Evolutionary conservation across 2,888 invertebrate species (phyloP), one percentile per base, ranked within the genome.

Genomic region (Prionchulus punctatus): DNA sequence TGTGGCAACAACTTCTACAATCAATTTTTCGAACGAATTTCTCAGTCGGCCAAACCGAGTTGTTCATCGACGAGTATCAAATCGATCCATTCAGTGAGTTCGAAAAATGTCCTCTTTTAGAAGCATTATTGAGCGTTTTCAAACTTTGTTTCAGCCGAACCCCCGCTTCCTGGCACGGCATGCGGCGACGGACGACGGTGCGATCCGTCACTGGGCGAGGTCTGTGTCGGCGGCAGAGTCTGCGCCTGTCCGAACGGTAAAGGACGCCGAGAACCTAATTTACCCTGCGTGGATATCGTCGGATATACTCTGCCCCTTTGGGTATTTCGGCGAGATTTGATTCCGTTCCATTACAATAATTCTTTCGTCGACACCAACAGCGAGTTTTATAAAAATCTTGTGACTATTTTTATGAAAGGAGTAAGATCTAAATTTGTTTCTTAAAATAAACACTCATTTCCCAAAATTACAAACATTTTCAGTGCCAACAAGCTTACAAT

Each of bases 231-330:
- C 15, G 66, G 63, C 48, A 53, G 58, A 1, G 57, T 69, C 43
- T 70, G 70, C 55, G 69, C 67, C 28, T 70, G 70, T 56, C 62
- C 65, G 1, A 59, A 60, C 36, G 67, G 67, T 28, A 65, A 66
- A 62, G 66, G 67, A 53, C 61, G 70, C 18, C 57, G 61, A 27
- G 57, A 59, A 21, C 43, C 59, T 1, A 58, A 61, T 18, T 62
- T 62, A n/a, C 58, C 61, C 23, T 69, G 69, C 54, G 63, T 62
- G n/a, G 62, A 31, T 1, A 26, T 59, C 27, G 49, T 31, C 23
- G 49, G 54, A 45, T 60, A 58, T 43, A 62, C 58, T 26, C 62
- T 69, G n/a, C 67, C 68, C 27, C 57, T 69, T 18, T 63, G 63
- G 62, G 66, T 70, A 23, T 61, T 67, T 27, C 62, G 70, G 12